Evolutionary conservation across 2,797 vertebrate species (phyloP), one percentile per base, ranked within the genome.

Genomic region (Hoplostethus mediterraneus): DNA sequence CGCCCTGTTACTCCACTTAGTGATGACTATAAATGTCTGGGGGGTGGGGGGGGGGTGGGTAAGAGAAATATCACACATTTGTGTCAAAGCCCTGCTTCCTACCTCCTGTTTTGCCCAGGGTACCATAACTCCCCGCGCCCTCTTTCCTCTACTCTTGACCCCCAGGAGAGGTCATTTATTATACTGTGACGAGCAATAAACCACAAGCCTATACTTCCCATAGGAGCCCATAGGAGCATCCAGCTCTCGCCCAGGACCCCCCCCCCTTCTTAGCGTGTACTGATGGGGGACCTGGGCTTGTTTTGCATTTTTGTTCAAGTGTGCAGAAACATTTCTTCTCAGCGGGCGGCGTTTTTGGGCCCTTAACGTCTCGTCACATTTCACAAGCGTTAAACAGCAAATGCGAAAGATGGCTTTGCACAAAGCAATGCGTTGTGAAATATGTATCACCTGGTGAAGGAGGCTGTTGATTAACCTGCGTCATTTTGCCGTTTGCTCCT

Each of bases 281-380:
- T 68, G 38, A 80, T 65, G 44, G 40, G 64, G 21, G 21, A 66
- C 5, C 62, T 21, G 49, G 64, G 67, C 38, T 72, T 89, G 85
- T 89, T 89, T 86, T 75, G 76, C 70, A 62, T 88, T 84, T 88
- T 72, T 89, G 82, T 73, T 59, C 2, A 89, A 89, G 81, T 76
- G 66, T 8, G 73, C 82, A 53, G 77, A 45, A 75, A 68, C 67
- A 84, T 85, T 80, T 73, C 57, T 73, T 75, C 76, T 71, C 70
- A 58, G 67, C 42, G 30, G 75, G 79, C 59, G 7, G 59, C 40
- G 63, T 65, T 56, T 59, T 44, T 64, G 52, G 42, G 21, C 21
- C 25, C 33, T 42, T 21, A n/a, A 10, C 25, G 47, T 38, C 10
- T 79, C 56, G 52, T 49, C 61, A 49, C 38, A 33, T 76, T 66